Conservation (phyloP, 2,113 vertebrate genomes). For the Oenanthe melanoleuca region DNA sequence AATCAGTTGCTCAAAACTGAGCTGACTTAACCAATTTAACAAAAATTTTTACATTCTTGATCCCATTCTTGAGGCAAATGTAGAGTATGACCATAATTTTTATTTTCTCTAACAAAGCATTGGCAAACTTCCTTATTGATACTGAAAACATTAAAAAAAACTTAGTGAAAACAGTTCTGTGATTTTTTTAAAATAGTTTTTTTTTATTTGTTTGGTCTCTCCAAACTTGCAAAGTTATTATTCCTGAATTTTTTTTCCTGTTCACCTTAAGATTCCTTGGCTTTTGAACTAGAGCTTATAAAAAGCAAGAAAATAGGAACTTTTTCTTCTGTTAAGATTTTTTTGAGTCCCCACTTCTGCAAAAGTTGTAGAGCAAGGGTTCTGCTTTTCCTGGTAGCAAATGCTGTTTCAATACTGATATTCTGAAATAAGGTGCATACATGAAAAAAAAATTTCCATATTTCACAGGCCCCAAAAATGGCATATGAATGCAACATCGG, state of each 20-base stretch:
- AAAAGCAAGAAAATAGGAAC: not conserved
- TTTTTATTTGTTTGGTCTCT: not conserved
- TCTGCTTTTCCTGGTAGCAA: not conserved
- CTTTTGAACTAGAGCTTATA: not conserved
- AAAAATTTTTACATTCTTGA: not conserved
- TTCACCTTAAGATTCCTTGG: not conserved
- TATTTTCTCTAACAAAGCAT: not conserved
- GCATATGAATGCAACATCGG: not conserved
- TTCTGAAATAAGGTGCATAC: not conserved
- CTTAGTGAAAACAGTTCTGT: not conserved
- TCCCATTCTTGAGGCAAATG: not conserved
- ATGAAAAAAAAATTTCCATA: not conserved
- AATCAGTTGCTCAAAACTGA: not conserved
- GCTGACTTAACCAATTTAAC: not conserved
- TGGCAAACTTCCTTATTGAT: not conserved
- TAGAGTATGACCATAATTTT: not conserved
- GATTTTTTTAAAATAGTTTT: not conserved
- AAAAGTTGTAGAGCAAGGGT: not conserved
- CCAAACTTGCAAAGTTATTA: not conserved
- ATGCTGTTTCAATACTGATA: not conserved
- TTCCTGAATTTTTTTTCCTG: not conserved
- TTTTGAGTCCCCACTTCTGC: not conserved
- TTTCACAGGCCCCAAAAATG: not conserved
- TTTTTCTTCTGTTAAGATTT: not conserved
- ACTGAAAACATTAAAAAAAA: not conserved